A percentile compares a stretch with the other conserved stretches of the same genome.
These are phyloP conservation scores for Berghia stephanieae DNA, from an alignment of 1,140 invertebrate genomes.

Conservation along the genomic window DNA sequence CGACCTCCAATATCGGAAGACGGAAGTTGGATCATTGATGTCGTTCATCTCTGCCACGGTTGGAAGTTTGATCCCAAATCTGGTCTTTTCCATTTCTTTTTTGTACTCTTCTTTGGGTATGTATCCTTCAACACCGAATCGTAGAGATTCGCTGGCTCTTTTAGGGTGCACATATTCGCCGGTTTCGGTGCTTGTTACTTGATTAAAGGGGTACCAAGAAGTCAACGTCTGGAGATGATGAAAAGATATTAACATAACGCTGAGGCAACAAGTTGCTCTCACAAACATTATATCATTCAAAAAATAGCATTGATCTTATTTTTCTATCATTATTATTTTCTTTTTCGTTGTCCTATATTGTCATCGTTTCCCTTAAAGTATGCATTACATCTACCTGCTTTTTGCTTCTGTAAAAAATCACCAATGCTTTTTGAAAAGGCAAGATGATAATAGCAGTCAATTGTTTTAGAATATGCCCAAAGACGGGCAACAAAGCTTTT, in stretches of 20 bases:
- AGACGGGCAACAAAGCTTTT: no score
- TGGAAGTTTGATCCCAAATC: conserved; percentile 24
- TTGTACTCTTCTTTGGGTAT: conserved; percentile 21
- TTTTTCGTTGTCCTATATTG: no score
- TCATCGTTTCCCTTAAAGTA: no score
- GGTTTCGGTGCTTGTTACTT: not conserved
- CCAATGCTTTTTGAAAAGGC: no score
- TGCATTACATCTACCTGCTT: no score
- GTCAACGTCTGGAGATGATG: not conserved
- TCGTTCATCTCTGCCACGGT: conserved; percentile 33
- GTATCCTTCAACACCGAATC: conserved; percentile 30
- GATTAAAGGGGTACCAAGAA: not conserved
- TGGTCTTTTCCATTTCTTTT: not conserved
- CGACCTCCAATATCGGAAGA: conserved; percentile 55
- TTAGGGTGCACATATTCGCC: not conserved
- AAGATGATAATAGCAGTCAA: no score
- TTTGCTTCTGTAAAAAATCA: no score
- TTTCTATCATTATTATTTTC: no score
- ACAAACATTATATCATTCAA: no score
- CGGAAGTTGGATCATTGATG: conserved; percentile 38
- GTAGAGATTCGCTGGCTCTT: conserved; percentile 1
- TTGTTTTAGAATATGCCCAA: no score
- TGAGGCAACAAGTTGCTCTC: not conserved
- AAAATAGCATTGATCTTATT: no score
- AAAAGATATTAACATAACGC: not conserved